Evolutionary conservation across 2,797 vertebrate species (phyloP).

Genomic region (Delichon dasypus): DNA sequence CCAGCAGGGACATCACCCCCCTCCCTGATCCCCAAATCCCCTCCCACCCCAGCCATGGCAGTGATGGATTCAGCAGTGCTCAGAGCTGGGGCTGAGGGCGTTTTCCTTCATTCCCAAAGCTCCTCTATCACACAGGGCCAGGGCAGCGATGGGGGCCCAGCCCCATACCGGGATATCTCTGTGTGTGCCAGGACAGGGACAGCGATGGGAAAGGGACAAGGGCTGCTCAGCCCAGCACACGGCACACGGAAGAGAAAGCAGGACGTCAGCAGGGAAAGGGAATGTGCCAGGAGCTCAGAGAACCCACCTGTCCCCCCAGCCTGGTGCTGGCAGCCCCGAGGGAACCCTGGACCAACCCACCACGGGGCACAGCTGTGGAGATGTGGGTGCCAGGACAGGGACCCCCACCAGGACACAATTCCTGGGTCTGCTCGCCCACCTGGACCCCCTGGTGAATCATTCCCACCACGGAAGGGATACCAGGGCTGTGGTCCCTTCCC

Average conservation of each 20-base stretch:
- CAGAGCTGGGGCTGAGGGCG: rapidly evolving
- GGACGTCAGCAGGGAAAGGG: not conserved
- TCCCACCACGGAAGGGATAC: rapidly evolving
- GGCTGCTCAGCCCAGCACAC: not conserved
- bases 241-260: not conserved
- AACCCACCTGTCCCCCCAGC: not conserved
- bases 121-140: not conserved
- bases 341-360: not conserved
- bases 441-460: rapidly evolving
- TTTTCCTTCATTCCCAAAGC: not conserved
- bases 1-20: not conserved
- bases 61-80: not conserved
- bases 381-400: not conserved
- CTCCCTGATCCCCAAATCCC: not conserved
- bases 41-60: rapidly evolving
- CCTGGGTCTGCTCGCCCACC: rapidly evolving
- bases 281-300: not conserved
- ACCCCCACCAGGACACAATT: not conserved
- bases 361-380: rapidly evolving
- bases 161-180: too few species aligned
- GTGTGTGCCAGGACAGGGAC: too few species aligned
- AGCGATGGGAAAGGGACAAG: too few species aligned
- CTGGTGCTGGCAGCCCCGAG: rapidly evolving
- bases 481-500: rapidly evolving
- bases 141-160: not conserved